Conservation (phyloP, 1,140 invertebrate species). For the Drosophila auraria region DNA sequence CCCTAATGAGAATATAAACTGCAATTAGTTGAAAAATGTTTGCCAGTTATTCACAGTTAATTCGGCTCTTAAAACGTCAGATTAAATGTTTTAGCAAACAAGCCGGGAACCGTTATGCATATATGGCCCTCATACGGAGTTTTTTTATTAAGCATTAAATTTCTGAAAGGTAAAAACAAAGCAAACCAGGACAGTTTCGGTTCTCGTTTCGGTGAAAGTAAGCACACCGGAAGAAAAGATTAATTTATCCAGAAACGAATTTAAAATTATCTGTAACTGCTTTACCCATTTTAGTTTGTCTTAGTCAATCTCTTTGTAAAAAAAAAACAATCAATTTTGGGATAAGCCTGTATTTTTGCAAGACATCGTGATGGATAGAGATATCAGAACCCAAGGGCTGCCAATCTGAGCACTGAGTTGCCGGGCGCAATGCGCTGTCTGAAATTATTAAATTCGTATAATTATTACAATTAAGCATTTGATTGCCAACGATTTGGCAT, state of each 20-base stretch:
- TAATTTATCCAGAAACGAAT: background rate
- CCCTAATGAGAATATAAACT: conserved; percentile 12
- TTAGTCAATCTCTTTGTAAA: no score
- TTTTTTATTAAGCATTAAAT: background rate
- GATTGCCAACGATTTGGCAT: conserved; percentile 49
- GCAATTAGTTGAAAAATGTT: conserved; percentile 11
- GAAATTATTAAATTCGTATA: conserved; percentile 51
- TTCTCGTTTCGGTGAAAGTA: conserved; percentile 31
- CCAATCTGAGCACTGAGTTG: background rate
- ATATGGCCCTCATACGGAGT: conserved; percentile 24
- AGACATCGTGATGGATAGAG: conserved; percentile 2
- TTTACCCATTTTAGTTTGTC: no score
- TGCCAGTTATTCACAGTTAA: conserved; percentile 4
- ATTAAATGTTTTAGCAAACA: conserved; percentile 12
- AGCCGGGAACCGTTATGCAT: conserved; percentile 7
- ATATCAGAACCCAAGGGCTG: background rate
- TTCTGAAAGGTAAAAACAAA: background rate
- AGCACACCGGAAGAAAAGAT: background rate
- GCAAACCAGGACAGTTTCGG: background rate
- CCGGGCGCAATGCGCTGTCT: background rate
- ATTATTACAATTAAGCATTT: conserved; percentile 62
- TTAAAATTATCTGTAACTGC: no score
- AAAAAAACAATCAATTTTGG: background rate
- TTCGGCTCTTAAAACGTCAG: background rate
- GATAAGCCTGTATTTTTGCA: no score